A percentile compares a stretch with the other conserved stretches of the same genome.
These are phyloP conservation scores for Malurus alboscapulatus DNA, from an alignment of 2,113 vertebrate genomes.

Conservation along the genomic window DNA sequence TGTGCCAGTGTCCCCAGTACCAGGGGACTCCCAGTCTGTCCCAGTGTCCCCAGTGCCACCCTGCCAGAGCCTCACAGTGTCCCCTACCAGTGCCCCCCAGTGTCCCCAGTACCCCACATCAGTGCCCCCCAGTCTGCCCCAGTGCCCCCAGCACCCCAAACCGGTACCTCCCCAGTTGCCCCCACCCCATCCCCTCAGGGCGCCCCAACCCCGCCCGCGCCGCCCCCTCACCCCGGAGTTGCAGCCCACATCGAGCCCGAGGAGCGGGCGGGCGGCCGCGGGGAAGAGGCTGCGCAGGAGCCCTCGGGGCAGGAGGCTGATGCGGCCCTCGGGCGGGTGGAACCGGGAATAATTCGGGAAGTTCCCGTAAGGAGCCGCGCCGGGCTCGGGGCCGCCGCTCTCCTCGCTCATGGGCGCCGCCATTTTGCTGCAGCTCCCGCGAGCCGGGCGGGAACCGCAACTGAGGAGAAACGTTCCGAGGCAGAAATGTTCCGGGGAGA, in stretches of 20 bases:
- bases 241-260: slow-evolving; percentile 91
- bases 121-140: background rate
- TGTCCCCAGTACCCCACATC: background rate
- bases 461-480: background rate
- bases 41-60: background rate
- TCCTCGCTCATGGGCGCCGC: background rate
- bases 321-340: slow-evolving; percentile 85
- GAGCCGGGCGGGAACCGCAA: background rate
- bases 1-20: background rate
- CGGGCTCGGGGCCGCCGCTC: slow-evolving; percentile 63
- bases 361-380: slow-evolving; percentile 88
- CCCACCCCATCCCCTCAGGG: too few species aligned
- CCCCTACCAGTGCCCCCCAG: background rate
- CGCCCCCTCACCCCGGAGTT: slow-evolving; percentile 86
- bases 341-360: slow-evolving; percentile 91
- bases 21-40: background rate
- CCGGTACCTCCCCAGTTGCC: too few species aligned
- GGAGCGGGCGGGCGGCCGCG: slow-evolving; percentile 32
- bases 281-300: slow-evolving; percentile 78
- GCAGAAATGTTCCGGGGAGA: background rate
- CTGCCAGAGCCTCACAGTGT: too few species aligned
- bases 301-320: slow-evolving; percentile 79
- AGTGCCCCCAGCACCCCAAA: background rate
- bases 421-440: background rate
- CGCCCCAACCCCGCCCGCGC: background rate